Evolutionary conservation across 2,113 vertebrate genomes (phyloP), one percentile per base, ranked within the genome.

Genomic region (Corynorhinus townsendii): DNA sequence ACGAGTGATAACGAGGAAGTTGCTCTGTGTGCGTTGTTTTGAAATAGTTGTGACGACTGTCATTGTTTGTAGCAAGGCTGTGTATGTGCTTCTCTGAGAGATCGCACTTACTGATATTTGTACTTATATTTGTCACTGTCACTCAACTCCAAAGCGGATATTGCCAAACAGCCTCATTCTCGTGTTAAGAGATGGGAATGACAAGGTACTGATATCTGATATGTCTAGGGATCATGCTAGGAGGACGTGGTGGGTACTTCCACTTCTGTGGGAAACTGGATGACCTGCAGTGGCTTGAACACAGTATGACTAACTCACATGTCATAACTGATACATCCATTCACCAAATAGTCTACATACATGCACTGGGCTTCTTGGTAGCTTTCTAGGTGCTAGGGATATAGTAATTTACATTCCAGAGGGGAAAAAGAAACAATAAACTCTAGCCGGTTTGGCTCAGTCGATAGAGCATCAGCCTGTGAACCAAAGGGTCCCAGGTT

Each of bases 111-210:
- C 86, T 86, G 94, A 97, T 97, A 93, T 62, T 12, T 66, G 77
- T 56, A 24, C 82, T 89, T 72, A 62, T 43, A 75, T 95, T 95
- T 95, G 79, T 96, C 83, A 89, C 71, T 94, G 97, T 95, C 95
- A 43, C 84, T 59, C 54, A 92, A 83, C 94, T 89, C 77, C 33
- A 94, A 3, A 92, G 43, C 14, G 5, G 94, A 96, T 96, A 95
- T 96, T 97, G 64, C 92, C 69, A 28, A 75, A 73, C 64, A 54
- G 69, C 49, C 77, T 95, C 93, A 83, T 95, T 95, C 38, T 83
- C 62, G 45, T 59, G 49, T 45, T 45, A 89, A 95, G 89, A 95
- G 64, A 92, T 43, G 82, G 47, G 66, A 89, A 79, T 43, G 35
- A 77, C 14, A 79, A 82, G 54, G 22, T 16, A 24, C 15, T 12